These are phyloP conservation scores for Pterostichus niger DNA, from an alignment of 2,888 invertebrate genomes.

Conservation along the genomic window DNA sequence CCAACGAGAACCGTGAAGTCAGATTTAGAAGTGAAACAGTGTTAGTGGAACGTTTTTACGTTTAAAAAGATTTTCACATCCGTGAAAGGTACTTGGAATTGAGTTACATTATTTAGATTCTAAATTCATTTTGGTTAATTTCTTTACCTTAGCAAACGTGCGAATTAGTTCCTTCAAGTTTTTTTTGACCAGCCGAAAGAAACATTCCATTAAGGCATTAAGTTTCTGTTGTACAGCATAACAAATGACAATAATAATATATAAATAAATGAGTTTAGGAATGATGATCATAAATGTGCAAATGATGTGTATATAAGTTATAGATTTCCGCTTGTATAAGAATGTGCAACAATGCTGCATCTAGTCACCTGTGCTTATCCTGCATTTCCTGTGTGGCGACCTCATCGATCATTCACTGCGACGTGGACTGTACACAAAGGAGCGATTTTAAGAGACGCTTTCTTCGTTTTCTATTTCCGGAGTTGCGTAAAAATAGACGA, in stretches of 20 bases:
- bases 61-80: conserved; percentile 10
- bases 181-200: too few relatives aligned
- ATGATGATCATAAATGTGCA: too few relatives aligned
- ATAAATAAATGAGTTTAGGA: too few relatives aligned
- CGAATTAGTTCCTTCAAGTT: neutral
- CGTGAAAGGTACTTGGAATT: neutral
- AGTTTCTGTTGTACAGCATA: too few relatives aligned
- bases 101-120: neutral
- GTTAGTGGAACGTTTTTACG: neutral
- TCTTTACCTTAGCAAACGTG: neutral
- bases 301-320: too few relatives aligned
- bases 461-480: conserved; percentile 19
- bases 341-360: conserved; percentile 1
- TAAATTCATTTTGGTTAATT: neutral
- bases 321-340: neutral
- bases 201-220: too few relatives aligned
- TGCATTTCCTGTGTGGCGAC: neutral
- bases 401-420: conserved; percentile 15
- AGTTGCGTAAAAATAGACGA: conserved; percentile 2
- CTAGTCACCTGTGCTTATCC: conserved; percentile 30
- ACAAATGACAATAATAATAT: too few relatives aligned
- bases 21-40: neutral
- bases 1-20: neutral
- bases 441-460: conserved; percentile 23
- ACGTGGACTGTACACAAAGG: conserved; percentile 33